phyloP scores from a whole-genome alignment of 2,797 vertebrate genomes.

The Acomys russatus region DNA sequence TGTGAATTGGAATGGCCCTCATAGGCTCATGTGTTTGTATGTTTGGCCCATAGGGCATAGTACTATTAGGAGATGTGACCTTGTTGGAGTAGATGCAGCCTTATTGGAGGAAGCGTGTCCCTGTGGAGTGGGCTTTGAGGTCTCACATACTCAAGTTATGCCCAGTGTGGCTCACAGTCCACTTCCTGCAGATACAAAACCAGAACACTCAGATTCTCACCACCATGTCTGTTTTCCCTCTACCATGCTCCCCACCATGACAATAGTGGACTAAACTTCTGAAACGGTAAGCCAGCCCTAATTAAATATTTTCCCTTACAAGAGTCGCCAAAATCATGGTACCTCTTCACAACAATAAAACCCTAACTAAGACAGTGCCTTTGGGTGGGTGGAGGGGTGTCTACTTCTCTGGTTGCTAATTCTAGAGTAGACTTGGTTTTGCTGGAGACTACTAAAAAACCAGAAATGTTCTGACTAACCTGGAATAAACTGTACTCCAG shows the following conservation, averaged over 20 bases:
- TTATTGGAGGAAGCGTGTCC: background rate
- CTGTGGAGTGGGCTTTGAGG: background rate
- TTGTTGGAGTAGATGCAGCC: background rate
- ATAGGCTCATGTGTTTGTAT: background rate
- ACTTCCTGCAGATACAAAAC: background rate
- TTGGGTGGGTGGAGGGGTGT: background rate
- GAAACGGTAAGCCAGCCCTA: background rate
- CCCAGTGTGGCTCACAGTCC: background rate
- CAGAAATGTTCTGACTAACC: too few species aligned
- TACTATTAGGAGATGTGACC: background rate
- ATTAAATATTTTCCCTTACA: background rate
- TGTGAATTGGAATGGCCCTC: background rate
- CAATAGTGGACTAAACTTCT: background rate
- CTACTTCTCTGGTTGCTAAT: too few species aligned
- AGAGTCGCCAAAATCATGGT: background rate
- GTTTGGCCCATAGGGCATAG: background rate
- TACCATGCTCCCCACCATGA: background rate
- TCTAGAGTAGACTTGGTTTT: too few species aligned
- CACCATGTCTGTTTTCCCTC: background rate
- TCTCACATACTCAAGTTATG: background rate
- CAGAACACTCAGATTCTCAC: background rate
- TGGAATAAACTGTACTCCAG: too few species aligned
- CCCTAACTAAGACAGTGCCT: background rate
- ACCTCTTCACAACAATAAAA: background rate
- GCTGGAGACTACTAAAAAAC: rapidly evolving